Base-by-base conservation (phyloP, 2,888 invertebrate species). In the Fragum whitleyi region DNA sequence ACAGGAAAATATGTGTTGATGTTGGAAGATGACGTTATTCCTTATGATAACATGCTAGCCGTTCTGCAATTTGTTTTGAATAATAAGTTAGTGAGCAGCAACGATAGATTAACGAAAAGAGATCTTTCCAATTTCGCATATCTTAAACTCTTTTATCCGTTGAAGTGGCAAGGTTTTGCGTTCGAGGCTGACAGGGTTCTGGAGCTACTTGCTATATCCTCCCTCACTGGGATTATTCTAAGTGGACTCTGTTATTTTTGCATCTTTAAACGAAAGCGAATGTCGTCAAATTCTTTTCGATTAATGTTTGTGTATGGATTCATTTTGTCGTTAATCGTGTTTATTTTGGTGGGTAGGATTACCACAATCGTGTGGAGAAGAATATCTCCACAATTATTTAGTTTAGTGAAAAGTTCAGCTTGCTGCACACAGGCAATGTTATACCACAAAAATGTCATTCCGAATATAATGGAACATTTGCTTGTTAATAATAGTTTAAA, bases 1-100 rank as follows among this genome's bases (percentile, higher is more conserved):
- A 28, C 32, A 21, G 16, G 26, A 2, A 39, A 59, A 59, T 72
- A 61, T 51, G 42, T 72, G 0, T 26, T 72, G 7, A 14, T 59
- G 7, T 62, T 72, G 21, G 72, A 72, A n/a, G 72, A 72, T 72
- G 72, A 72, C 59, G 62, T 72, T 19, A 28, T 72, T 26, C 61
- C 72, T 21, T 21, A 42, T 16, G 19, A 14, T 42, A n/a, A 42
- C n/a, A 6, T 61, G 26, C 39, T 72, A 7, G 0, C 42, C 26
- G 61, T 61, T 23, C 2, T 72, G 21, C 26, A 72, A 21, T 57
- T 36, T 62, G 28, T 61, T 6, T n/a, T 72, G 55, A 42, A 29
- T 1, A 19, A 61, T 36, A 61, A 59, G 39, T 26, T 59, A 39
- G 0, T 9, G 5, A 11, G 55, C 16, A 16, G 28, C 14, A 9